Evolutionary conservation across 2,113 vertebrate genomes (phyloP), one percentile per base, ranked within the genome.

Genomic region (Planiliza haematocheilus): DNA sequence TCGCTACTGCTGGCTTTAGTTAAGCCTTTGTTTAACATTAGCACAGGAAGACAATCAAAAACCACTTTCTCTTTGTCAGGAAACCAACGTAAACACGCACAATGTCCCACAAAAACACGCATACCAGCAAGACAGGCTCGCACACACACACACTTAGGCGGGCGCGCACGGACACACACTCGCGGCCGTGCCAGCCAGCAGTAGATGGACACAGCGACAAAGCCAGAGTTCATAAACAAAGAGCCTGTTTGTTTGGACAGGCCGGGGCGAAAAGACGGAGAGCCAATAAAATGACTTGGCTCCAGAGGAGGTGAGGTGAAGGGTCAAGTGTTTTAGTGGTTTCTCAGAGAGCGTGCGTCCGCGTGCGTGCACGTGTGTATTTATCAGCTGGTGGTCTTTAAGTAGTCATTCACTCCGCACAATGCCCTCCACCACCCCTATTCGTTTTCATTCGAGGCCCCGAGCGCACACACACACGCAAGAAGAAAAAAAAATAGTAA

Each of bases 281-380:
- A 78, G 86, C 80, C 86, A 81, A 87, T 90, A 87, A 88, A 90
- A 77, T 65, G 80, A 70, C 84, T 85, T 57, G 60, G 70, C 87
- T 88, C 79, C 49, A 62, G 58, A 86, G 78, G 81, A 79, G 82
- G 77, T 43, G 73, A 59, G 91, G 87, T 85, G 55, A 82, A 78
- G 86, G 90, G 84, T 91, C 88, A 90, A 92, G 89, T 91, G 91
- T 86, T 89, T 84, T 70, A 88, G 83, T 83, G 74, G 16, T 46
- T 64, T 86, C 79, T 87, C 50, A 77, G 55, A 63, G 52, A 39
- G 56, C 50, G 64, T 56, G 55, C 72, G 42, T 53, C 34, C 39
- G 20, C 59, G 20, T 61, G 45, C 42, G 37, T 72, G 24, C 71
- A 39, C 56, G 39, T 65, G 42, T 57, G 68, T 78, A 53, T 68